These are phyloP conservation scores for Tenthredo distinguenda DNA, from an alignment of 2,888 invertebrate genomes.

Conservation along the genomic window DNA sequence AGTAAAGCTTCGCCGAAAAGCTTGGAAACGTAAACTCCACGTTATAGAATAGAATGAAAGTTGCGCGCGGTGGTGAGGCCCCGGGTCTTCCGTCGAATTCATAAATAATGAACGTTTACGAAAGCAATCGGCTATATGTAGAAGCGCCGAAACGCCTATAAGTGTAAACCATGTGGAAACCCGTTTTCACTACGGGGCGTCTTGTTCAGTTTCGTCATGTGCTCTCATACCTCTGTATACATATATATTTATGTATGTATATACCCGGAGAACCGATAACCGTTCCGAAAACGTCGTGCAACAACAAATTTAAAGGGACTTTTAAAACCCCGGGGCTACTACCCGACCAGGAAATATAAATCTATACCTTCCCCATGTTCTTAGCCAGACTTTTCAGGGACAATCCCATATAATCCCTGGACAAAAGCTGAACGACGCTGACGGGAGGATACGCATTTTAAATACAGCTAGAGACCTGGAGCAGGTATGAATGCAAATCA, in stretches of 20 bases:
- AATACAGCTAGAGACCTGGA: no score
- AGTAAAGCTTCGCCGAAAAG: background rate
- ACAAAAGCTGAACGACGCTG: background rate
- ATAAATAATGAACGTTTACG: slow-evolving; percentile 3
- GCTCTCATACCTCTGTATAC: slow-evolving; percentile 52
- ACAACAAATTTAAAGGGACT: slow-evolving; percentile 69
- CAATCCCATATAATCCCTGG: background rate
- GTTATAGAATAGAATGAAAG: background rate
- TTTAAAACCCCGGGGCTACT: slow-evolving; percentile 48
- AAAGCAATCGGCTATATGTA: background rate
- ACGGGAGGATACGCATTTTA: background rate
- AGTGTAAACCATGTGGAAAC: slow-evolving; percentile 61
- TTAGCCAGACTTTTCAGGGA: background rate
- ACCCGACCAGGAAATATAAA: background rate
- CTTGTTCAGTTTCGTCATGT: slow-evolving; percentile 70
- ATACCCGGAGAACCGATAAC: slow-evolving; percentile 41
- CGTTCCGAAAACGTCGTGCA: slow-evolving; percentile 61
- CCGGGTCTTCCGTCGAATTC: background rate
- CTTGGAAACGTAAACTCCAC: background rate
- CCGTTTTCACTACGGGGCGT: slow-evolving; percentile 62
- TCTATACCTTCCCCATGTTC: background rate
- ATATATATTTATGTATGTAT: background rate
- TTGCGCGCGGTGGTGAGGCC: background rate
- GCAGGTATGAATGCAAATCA: background rate
- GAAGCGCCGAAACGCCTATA: background rate